These are phyloP conservation scores for Hirtodrosophila trivittata DNA, from an alignment of 2,888 invertebrate genomes.

Conservation along the genomic window DNA sequence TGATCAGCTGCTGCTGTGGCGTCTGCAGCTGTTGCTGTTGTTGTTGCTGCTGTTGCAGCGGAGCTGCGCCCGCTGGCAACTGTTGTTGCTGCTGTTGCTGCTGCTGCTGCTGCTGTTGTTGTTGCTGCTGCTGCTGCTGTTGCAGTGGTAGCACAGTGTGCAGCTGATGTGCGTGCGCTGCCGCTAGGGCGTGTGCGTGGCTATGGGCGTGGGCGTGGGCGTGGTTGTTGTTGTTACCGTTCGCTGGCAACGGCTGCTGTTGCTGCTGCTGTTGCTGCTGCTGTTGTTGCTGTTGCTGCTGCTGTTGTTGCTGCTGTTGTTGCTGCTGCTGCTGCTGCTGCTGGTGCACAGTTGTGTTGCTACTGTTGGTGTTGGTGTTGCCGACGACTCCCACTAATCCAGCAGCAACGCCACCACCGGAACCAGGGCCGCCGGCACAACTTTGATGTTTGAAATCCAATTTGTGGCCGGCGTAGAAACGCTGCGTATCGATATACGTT, in stretches of 20 bases:
- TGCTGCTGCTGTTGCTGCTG: constrained; percentile 23
- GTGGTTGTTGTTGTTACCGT: constrained; percentile 50
- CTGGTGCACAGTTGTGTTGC: constrained; percentile 75
- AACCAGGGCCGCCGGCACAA: constrained; percentile 88
- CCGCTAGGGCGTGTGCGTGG: constrained; percentile 57
- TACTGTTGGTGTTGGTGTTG: constrained; percentile 83
- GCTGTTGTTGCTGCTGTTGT: constrained; percentile 84
- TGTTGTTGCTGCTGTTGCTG: constrained; percentile 47
- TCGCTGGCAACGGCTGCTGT: constrained; percentile 22
- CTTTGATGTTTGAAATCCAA: constrained; percentile 93
- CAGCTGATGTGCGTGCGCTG: constrained; percentile 63
- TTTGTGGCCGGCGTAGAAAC: constrained; percentile 88
- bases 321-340: constrained; percentile 80
- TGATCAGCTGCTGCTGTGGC: constrained; percentile 43
- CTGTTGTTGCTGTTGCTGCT: constrained; percentile 41
- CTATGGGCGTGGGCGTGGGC: constrained; percentile 40
- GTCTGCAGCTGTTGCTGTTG: constrained; percentile 45
- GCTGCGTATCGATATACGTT: constrained; percentile 83
- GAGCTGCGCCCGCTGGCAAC: constrained; percentile 33
- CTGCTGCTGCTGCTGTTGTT: constrained; percentile 43
- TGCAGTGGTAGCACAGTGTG: constrained; percentile 47
- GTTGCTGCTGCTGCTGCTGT: constrained; percentile 54
- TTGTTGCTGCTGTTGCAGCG: constrained; percentile 51
- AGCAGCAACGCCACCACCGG: constrained; percentile 84
- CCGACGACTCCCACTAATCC: constrained; percentile 78